phyloP scores from a whole-genome alignment of 2,113 vertebrate species.

The Laticauda colubrina region DNA sequence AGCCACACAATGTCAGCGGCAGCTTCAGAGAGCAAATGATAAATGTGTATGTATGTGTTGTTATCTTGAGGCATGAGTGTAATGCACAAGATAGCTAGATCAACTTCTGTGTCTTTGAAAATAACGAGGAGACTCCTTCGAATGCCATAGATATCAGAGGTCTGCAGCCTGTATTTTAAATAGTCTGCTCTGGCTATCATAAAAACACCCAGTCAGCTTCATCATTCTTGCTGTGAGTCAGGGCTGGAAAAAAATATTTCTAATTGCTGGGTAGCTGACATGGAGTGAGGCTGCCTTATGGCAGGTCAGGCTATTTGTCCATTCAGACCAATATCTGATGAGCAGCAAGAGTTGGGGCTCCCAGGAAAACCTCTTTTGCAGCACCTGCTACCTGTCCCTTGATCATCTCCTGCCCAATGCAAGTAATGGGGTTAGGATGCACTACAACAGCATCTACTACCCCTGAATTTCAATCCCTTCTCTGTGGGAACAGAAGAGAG shows the following conservation, averaged over 20 bases:
- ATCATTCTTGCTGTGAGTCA: background rate
- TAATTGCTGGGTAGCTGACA: background rate
- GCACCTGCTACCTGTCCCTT: background rate
- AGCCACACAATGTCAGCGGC: background rate
- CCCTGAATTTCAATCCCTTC: background rate
- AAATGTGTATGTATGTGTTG: background rate
- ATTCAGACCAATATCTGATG: background rate
- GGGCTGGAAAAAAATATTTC: background rate
- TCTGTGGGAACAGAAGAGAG: no score
- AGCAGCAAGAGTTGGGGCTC: background rate
- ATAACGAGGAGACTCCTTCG: background rate
- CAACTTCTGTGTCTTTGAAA: background rate
- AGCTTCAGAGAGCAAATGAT: constrained; percentile 4
- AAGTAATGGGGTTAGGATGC: background rate
- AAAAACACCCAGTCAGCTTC: background rate
- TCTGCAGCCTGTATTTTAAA: constrained; percentile 1
- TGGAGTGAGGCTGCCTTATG: background rate
- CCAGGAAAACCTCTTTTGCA: background rate
- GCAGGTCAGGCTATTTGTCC: background rate
- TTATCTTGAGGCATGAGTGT: background rate
- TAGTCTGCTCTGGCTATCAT: background rate
- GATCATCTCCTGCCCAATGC: background rate
- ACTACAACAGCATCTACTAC: background rate
- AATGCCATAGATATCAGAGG: background rate
- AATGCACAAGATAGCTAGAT: constrained; percentile 12